Evolutionary conservation across 37 sponge, comb jelly and placozoan genomes (phyloP).

Genomic region (Tethya wilhelma): DNA sequence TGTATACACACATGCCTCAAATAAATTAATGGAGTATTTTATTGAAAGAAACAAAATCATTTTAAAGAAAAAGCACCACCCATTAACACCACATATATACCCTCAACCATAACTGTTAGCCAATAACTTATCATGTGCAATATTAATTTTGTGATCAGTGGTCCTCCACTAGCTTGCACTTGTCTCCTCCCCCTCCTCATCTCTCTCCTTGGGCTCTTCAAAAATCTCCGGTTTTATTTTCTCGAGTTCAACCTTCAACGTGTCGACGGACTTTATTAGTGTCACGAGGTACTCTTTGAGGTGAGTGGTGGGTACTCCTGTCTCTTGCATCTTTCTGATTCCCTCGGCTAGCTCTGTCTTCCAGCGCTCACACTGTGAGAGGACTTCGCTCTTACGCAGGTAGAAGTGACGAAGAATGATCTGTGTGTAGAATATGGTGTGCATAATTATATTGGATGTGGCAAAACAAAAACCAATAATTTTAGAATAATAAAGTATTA

Average conservation of each 20-base stretch:
- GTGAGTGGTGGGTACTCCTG: neutral
- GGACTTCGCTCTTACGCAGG: slow-evolving; percentile 53
- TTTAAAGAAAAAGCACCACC: neutral
- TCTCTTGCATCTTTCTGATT: slow-evolving; percentile 20
- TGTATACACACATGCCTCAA: neutral
- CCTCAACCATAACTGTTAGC: neutral
- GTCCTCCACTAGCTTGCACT: neutral
- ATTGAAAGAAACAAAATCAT: neutral
- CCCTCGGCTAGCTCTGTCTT: slow-evolving; percentile 35
- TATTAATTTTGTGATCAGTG: neutral
- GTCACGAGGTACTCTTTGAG: slow-evolving; percentile 34
- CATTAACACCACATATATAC: neutral
- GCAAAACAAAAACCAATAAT: too few relatives aligned
- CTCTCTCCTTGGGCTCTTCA: neutral
- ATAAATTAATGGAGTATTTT: neutral
- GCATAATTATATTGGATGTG: too few relatives aligned
- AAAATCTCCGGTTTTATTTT: slow-evolving; percentile 31
- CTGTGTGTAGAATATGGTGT: slow-evolving; percentile 21
- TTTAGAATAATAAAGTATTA: too few relatives aligned
- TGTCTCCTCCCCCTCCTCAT: slow-evolving; percentile 1
- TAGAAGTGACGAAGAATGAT: slow-evolving; percentile 83
- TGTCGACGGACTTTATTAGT: slow-evolving; percentile 38
- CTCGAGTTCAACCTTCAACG: slow-evolving; percentile 36
- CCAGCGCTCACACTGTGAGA: slow-evolving; percentile 64
- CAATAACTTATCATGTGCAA: neutral